Evolutionary conservation across 1,140 invertebrate species (phyloP), one percentile per base, ranked within the genome.

Genomic region (Drosophila sp.): DNA sequence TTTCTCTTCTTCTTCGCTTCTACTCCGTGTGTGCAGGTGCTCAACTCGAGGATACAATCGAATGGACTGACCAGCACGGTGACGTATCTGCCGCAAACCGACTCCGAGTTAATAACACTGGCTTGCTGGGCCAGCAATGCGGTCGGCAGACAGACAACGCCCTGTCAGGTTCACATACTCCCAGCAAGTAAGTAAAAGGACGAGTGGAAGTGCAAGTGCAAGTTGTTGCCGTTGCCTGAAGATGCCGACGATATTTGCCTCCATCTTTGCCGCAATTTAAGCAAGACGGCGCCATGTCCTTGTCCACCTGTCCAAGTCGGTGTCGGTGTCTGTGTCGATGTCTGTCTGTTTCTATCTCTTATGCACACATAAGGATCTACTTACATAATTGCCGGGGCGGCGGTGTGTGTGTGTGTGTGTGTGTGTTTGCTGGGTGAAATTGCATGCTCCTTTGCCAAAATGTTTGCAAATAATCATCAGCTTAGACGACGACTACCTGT

Each of bases 81-180:
- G 72, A 95, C 94, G 90, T 96, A 94, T 91, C 94, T 93, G 61
- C 94, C 94, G 32, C 93, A 92, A 61, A 92, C 91, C 55, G 94
- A 94, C 61, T 93, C 94, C 23, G 96, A 98, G 90, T 95, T 97
- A 72, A 96, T 97, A 61, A 96, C 95, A 62, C 92, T 98, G 0
- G 95, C 96, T 8, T 98, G 97, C 86, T 98, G 96, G 96, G 97
- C 96, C 1, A 95, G 94, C 80, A 98, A 97, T 92, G 94, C 94
- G 72, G 94, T 97, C 7, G 97, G 97, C 55, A 94, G 95, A 80
- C 97, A 97, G 92, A 94, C 94, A 69, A 93, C 93, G 73, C 97
- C 97, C 4, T 98, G 97, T 90, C 92, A 96, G 60, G 97, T 97
- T 92, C 94, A 96, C 91, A 94, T 98, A 58, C 92, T 96, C 70